Evolutionary conservation across 2,797 vertebrate genomes (phyloP).

Genomic region (Pempheris klunzingeri): DNA sequence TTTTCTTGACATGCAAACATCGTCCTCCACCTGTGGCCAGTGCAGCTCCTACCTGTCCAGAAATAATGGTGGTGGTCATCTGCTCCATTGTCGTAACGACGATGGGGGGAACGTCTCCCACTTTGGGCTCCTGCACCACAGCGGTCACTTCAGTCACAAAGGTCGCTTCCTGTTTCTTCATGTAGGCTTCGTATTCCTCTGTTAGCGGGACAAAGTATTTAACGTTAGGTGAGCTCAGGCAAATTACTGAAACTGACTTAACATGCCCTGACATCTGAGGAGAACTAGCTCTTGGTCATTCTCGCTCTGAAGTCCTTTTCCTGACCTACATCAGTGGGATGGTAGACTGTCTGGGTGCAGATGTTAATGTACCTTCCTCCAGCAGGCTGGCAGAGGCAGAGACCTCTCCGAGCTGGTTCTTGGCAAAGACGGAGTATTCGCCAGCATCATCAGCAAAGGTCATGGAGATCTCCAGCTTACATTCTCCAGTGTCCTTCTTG

Average conservation of each 20-base stretch:
- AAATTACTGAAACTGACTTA: background rate
- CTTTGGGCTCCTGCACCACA: constrained; percentile 86
- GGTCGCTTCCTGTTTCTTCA: constrained; percentile 90
- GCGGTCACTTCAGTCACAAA: constrained; percentile 88
- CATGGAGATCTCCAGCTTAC: constrained; percentile 98
- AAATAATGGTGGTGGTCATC: constrained; percentile 89
- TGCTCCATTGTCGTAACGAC: constrained; percentile 87
- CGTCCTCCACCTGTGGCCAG: rapidly evolving
- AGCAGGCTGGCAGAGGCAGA: constrained; percentile 91
- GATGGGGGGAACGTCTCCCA: constrained; percentile 75
- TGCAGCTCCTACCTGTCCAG: constrained; percentile 70
- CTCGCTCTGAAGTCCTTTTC: background rate
- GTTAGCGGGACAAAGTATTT: constrained; percentile 23
- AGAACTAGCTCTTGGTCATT: background rate
- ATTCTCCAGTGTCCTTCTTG: constrained; percentile 93
- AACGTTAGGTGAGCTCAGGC: background rate
- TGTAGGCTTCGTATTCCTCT: constrained; percentile 93
- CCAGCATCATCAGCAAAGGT: constrained; percentile 98
- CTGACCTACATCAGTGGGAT: no score
- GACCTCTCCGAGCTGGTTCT: constrained; percentile 93
- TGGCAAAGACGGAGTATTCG: constrained; percentile 93
- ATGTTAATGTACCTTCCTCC: constrained; percentile 89
- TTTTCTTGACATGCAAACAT: background rate
- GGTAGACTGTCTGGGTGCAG: background rate
- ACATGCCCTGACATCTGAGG: background rate